Evolutionary conservation across 2,888 invertebrate genomes (phyloP).

Genomic region (Furcula furcula): DNA sequence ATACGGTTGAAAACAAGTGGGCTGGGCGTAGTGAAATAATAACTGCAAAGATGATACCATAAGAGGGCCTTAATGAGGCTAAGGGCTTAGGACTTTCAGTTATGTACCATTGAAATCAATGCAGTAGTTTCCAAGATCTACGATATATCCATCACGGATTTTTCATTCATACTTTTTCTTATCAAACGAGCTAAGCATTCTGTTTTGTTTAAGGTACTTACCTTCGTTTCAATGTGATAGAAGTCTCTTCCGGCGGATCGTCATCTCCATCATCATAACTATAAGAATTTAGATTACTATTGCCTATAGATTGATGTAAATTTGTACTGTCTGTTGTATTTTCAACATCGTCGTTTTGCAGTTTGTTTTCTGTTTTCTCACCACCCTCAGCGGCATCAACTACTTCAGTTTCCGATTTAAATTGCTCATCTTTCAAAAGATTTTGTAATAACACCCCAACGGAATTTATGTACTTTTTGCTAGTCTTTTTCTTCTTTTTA

Average conservation of each 20-base stretch:
- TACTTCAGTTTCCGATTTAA: conserved; percentile 37
- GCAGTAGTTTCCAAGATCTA: no score
- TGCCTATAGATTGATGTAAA: conserved; percentile 28
- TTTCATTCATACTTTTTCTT: no score
- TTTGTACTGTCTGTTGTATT: conserved; percentile 12
- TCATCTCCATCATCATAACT: conserved; percentile 68
- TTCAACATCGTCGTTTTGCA: conserved; percentile 23
- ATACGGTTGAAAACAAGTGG: no score
- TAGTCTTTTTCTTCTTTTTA: conserved; percentile 47
- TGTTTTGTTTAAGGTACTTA: no score
- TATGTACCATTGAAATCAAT: background rate
- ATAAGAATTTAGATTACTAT: conserved; percentile 37
- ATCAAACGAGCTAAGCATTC: no score
- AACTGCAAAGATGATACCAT: no score
- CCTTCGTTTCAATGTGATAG: conserved; percentile 80
- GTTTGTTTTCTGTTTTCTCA: conserved; percentile 25
- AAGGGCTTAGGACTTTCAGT: no score
- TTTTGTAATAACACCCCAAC: conserved; percentile 82
- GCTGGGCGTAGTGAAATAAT: no score
- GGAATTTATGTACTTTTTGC: conserved; percentile 64
- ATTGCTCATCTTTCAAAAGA: conserved; percentile 71
- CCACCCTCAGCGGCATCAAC: conserved; percentile 47
- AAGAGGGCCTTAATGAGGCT: no score
- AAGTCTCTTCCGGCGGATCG: conserved; percentile 75
- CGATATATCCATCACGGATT: no score